These are phyloP conservation scores for Cyclargus thomasi DNA, from an alignment of 1,140 invertebrate species.

Conservation along the genomic window DNA sequence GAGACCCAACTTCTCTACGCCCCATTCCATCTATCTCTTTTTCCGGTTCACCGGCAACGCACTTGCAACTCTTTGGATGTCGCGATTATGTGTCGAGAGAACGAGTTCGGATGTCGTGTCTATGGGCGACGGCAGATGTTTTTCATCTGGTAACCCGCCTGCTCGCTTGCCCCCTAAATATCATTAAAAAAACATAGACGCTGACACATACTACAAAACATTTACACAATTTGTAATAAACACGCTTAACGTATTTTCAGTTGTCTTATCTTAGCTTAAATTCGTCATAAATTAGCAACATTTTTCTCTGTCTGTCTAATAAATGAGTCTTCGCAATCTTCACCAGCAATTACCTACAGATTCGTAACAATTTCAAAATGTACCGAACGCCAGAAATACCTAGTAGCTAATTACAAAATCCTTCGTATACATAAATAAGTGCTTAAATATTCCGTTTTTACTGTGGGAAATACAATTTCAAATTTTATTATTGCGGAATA, in stretches of 20 bases:
- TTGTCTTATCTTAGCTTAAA: neutral
- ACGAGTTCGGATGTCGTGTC: too few species aligned
- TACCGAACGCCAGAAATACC: slow-evolving; percentile 11
- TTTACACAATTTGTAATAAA: neutral
- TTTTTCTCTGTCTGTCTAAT: neutral
- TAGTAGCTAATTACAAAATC: slow-evolving; percentile 8
- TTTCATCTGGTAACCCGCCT: too few species aligned
- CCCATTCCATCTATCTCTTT: too few species aligned
- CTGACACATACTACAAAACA: too few species aligned
- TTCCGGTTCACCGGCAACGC: too few species aligned
- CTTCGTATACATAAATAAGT: slow-evolving; percentile 13
- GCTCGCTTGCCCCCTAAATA: too few species aligned
- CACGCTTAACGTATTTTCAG: too few species aligned
- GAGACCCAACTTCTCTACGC: too few species aligned
- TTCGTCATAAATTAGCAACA: neutral
- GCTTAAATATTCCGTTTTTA: slow-evolving; percentile 12
- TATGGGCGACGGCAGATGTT: too few species aligned
- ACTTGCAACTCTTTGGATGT: too few species aligned
- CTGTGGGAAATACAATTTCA: slow-evolving; percentile 14
- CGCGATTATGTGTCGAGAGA: too few species aligned
- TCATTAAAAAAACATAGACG: too few species aligned
- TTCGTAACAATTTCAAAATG: slow-evolving; percentile 7
- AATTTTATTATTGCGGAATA: slow-evolving; percentile 15
- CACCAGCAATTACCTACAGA: neutral
- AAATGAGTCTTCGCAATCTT: neutral